These are phyloP conservation scores for Drosophila persimilis DNA, from an alignment of 1,140 invertebrate species.

Conservation along the genomic window DNA sequence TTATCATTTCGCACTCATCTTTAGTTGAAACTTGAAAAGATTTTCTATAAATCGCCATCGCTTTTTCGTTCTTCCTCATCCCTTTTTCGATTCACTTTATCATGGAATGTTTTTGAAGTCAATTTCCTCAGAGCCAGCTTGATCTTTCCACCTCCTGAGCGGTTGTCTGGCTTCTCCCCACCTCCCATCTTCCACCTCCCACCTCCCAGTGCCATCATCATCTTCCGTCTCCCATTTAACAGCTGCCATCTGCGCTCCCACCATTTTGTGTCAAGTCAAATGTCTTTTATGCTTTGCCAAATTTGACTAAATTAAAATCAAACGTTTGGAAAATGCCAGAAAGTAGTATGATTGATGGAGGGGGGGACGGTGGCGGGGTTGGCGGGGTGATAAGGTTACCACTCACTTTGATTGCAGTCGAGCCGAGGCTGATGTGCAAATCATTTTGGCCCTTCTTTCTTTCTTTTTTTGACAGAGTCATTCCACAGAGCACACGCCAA, in stretches of 20 bases:
- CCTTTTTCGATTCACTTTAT: neutral
- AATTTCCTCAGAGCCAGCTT: conserved; percentile 8
- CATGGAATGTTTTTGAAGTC: conserved; percentile 6
- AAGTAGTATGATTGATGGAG: conserved; percentile 31
- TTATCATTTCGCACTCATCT: no score
- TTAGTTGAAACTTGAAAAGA: no score
- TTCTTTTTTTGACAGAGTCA: conserved; percentile 28
- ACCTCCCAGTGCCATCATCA: neutral
- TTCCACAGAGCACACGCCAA: conserved; percentile 27
- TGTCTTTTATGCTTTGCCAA: conserved; percentile 23
- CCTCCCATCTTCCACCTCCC: no score
- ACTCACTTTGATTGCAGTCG: conserved; percentile 49
- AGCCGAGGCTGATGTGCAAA: conserved; percentile 35
- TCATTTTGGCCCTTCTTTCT: conserved; percentile 33
- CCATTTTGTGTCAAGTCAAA: conserved; percentile 25
- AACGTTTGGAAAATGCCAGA: conserved; percentile 31
- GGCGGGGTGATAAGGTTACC: conserved; percentile 2
- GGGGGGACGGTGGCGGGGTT: neutral
- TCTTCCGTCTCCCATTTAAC: neutral
- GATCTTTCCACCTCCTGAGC: neutral
- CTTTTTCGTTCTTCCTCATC: neutral
- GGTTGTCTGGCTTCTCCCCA: no score
- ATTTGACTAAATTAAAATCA: conserved; percentile 42
- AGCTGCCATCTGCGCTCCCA: neutral
- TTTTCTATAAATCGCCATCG: no score